Base-by-base conservation (phyloP, 2,888 invertebrate species). In the Carpatolechia fugitivella region DNA sequence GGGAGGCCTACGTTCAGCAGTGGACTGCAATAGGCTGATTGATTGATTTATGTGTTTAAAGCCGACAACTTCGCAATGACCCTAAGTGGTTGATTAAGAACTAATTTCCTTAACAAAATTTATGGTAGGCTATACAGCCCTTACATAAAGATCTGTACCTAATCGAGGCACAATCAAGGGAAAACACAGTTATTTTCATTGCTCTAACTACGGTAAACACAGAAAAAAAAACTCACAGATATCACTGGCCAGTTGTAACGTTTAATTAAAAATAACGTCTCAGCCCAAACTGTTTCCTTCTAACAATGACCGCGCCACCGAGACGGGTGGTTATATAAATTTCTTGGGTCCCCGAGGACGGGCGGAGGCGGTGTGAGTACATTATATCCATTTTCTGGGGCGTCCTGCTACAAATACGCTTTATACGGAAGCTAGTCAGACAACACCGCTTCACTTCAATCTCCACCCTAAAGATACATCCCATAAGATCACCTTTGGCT, bases 391-490 rank as follows among this genome's bases (percentile, higher is more conserved):
- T 90, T 90, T 90, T 89, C 90, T 90, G 89, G 88, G 88, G 89
- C 90, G 90, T 89, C 90, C 88, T 90, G 89, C 87, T 84, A 89
- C 90, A 90, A 90, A 90, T 90, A 90, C 89, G 87, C 86, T 90
- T 88, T 89, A 89, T 85, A 82, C 87, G 89, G 88, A 88, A 88
- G 89, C 88, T 80, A 87, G 85, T 82, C 84, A 77, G 78, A 50
- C 47, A 55, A 54, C 51, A 59, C 56, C 69, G 68, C 35, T 51
- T 11, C 40, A 40, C 7, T n/a, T 63, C 40, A 79, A 78, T 72
- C 59, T 61, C 59, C 63, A 70, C 82, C 73, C 65, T 86, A 76
- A 61, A 53, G 44, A 44, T 44, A 57, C 57, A 57, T 35, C 35
- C 1, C 13, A 30, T 67, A 79, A 63, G 70, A 76, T 63, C 58